Percentiles rank a stretch among this genome's conserved stretches.
Evolutionary conservation across 2,113 vertebrate genomes (phyloP).

Genomic region (Grammomys dolichurus): DNA sequence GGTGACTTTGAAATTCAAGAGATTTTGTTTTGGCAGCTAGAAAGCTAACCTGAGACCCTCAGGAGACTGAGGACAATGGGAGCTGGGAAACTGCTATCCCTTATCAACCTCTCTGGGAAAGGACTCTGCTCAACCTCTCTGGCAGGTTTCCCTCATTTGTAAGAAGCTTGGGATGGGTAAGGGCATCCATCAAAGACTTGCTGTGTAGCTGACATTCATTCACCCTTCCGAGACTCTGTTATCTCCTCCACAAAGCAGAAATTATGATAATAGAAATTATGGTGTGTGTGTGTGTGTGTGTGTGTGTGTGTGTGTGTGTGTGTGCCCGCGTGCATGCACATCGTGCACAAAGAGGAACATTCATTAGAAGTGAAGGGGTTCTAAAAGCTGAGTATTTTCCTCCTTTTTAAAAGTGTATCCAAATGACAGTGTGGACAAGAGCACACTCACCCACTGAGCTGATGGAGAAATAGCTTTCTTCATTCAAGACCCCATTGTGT

Average conservation of each 20-base stretch:
- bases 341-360: not conserved
- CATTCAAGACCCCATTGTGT: not conserved
- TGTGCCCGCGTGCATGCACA: not conserved
- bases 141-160: not conserved
- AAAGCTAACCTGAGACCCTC: not conserved
- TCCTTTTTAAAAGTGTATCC: not conserved
- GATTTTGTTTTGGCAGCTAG: not conserved
- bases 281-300: not conserved
- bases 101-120: not conserved
- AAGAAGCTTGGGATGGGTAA: not conserved
- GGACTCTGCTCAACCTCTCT: not conserved
- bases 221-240: not conserved
- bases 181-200: not conserved
- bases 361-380: not conserved
- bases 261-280: not conserved
- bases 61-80: not conserved
- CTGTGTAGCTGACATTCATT: no score
- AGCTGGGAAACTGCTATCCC: not conserved
- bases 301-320: not conserved
- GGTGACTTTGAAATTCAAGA: slow-evolving; percentile 23
- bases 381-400: not conserved
- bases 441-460: not conserved
- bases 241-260: not conserved
- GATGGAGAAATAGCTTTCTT: slow-evolving; percentile 3
- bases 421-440: not conserved